These are phyloP conservation scores for Myotis vivesi DNA, from an alignment of 2,797 vertebrate species.

Conservation along the genomic window DNA sequence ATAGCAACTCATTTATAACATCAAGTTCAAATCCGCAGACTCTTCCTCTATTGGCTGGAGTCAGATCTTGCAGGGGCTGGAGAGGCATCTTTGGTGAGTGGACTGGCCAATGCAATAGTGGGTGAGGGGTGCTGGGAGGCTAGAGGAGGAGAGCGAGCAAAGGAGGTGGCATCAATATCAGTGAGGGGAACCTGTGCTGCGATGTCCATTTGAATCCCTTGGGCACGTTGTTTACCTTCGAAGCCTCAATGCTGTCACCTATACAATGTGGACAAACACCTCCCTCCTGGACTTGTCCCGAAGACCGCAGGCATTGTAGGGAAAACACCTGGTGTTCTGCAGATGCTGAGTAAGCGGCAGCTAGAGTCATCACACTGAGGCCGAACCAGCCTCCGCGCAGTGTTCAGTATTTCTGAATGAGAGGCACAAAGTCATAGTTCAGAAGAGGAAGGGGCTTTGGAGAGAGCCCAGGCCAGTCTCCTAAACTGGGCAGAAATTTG, in stretches of 20 bases:
- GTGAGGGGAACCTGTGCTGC: background rate
- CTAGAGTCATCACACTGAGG: background rate
- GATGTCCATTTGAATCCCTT: background rate
- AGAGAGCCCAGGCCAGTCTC: background rate
- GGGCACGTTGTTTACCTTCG: background rate
- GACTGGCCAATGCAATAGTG: background rate
- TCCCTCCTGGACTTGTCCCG: background rate
- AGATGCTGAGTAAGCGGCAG: background rate
- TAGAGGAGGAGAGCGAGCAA: background rate
- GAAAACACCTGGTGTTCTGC: background rate
- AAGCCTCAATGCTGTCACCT: background rate
- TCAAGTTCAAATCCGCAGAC: background rate
- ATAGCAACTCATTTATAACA: background rate
- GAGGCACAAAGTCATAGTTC: background rate
- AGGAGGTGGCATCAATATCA: fast-evolving
- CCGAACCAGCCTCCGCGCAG: background rate
- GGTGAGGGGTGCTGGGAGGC: background rate
- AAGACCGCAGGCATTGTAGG: background rate
- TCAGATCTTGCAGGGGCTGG: background rate
- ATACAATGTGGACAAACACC: background rate
- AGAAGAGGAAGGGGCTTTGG: background rate
- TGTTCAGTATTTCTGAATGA: no score
- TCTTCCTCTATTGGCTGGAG: background rate
- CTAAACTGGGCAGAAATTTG: background rate
- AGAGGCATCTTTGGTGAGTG: background rate